Evolutionary conservation across 2,888 invertebrate species (phyloP).

Genomic region (Branchipolynoe longqiensis): DNA sequence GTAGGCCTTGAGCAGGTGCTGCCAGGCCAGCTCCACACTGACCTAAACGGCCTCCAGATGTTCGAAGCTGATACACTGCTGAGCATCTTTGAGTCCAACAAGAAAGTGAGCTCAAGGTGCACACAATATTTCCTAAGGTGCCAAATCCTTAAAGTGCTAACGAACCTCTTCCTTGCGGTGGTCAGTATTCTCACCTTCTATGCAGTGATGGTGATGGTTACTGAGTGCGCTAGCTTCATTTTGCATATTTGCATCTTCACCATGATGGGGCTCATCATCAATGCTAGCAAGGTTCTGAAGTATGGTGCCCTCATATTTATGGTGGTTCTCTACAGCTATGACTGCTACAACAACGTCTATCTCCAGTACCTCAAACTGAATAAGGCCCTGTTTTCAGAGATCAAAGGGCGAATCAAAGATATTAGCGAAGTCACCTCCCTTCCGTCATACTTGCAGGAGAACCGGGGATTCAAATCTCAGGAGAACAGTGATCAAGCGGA

Average conservation of each 20-base stretch:
- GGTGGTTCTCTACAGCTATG: slow-evolving; percentile 80
- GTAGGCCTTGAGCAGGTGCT: slow-evolving; percentile 14
- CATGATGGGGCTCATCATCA: slow-evolving; percentile 81
- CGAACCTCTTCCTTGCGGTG: slow-evolving; percentile 52
- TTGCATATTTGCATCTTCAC: slow-evolving; percentile 70
- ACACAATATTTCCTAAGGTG: neutral
- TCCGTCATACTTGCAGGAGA: slow-evolving; percentile 78
- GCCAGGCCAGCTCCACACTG: slow-evolving; percentile 22
- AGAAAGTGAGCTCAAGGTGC: neutral
- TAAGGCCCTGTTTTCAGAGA: slow-evolving; percentile 77
- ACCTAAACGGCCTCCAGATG: slow-evolving; percentile 42
- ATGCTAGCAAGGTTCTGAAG: slow-evolving; percentile 77
- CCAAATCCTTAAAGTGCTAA: neutral
- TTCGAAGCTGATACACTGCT: slow-evolving; percentile 61
- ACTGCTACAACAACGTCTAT: slow-evolving; percentile 79
- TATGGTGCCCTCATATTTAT: slow-evolving; percentile 79
- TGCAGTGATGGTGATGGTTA: slow-evolving; percentile 67
- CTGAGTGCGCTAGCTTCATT: slow-evolving; percentile 55
- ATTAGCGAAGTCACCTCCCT: slow-evolving; percentile 77
- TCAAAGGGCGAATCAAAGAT: slow-evolving; percentile 77
- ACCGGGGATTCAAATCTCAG: slow-evolving; percentile 75
- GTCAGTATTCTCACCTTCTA: slow-evolving; percentile 62
- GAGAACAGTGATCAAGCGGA: slow-evolving; percentile 75
- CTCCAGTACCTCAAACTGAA: slow-evolving; percentile 79
- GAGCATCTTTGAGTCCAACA: neutral